Conservation (phyloP, 2,797 vertebrate genomes). For the Leuciscus waleckii region DNA sequence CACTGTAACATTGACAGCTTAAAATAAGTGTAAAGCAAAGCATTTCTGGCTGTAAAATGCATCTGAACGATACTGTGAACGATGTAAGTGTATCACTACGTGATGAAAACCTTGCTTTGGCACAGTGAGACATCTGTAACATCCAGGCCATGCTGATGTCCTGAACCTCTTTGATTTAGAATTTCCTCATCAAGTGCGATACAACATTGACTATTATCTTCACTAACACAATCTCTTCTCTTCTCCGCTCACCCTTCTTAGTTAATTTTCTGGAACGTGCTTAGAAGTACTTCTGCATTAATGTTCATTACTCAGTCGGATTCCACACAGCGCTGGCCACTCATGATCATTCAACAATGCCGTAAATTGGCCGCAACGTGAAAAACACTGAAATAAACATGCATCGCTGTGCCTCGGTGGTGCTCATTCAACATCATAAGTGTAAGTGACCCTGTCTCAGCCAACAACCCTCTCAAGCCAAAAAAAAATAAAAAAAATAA, state of each 20-base stretch:
- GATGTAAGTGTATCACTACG: background rate
- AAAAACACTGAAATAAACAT: conserved; percentile 26
- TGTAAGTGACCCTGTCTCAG: conserved; percentile 21
- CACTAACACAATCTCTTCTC: background rate
- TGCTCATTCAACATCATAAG: conserved; percentile 8
- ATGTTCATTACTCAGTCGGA: conserved; percentile 29
- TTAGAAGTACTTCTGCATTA: conserved; percentile 21
- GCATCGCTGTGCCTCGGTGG: background rate
- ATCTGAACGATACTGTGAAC: background rate
- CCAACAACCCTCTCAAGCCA: conserved; percentile 28
- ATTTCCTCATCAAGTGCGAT: background rate
- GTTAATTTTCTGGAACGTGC: conserved; percentile 1
- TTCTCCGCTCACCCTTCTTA: background rate
- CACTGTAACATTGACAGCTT: background rate
- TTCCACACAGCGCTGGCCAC: conserved; percentile 14
- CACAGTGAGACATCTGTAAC: background rate
- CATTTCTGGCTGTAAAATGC: background rate
- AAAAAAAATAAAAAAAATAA: background rate
- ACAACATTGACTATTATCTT: background rate
- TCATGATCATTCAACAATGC: conserved; percentile 23
- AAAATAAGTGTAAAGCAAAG: background rate
- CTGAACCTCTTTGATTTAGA: conserved; percentile 5
- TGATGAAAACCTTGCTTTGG: background rate
- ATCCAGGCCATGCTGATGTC: background rate
- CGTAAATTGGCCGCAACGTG: background rate